Base-by-base conservation (phyloP, 2,888 invertebrate species). In the Achlya flavicornis region DNA sequence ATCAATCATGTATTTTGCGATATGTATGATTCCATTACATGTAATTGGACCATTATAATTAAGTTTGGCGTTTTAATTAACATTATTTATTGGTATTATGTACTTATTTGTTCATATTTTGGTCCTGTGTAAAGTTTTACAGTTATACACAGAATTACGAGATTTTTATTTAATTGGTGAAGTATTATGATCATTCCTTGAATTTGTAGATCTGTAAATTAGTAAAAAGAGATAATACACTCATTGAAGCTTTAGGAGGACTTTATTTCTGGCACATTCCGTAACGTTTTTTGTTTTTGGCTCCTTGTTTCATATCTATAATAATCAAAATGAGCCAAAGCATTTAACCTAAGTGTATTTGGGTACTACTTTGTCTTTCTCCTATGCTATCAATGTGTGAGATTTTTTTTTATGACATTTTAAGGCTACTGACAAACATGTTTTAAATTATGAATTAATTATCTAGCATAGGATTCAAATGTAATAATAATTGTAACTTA, bases 401-500 rank as follows among this genome's bases (percentile, higher is more conserved):
- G 48, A 53, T 53, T n/a, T 53, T 53, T 48, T 16, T 6, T 48
- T 74, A 41, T 41, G 12, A 41, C 12, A 67, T 74, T 75, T 71
- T 79, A 78, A 75, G 75, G 77, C 73, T 71, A 72, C 76, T 72
- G 71, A 79, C 76, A 77, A 73, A 68, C 80, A 83, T 79, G 75
- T 80, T 81, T 80, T 76, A 80, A 78, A 80, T 79, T 85, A 87
- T 85, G 82, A 82, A 83, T 73, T 53, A 66, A 64, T 73, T 76
- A 60, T 58, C 16, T 74, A 73, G 71, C 62, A 57, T 61, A 70
- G 70, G 70, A 65, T 73, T 76, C 72, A 76, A 67, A 66, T 71
- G 69, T 73, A 75, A 71, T 72, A 73, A 74, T 76, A 79, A 76
- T 68, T 68, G 65, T 41, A 60, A 41, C 35, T 62, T 66, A 68